Evolutionary conservation across 1,140 invertebrate species (phyloP), one percentile per base, ranked within the genome.

Genomic region (Macrobrachium nipponense): DNA sequence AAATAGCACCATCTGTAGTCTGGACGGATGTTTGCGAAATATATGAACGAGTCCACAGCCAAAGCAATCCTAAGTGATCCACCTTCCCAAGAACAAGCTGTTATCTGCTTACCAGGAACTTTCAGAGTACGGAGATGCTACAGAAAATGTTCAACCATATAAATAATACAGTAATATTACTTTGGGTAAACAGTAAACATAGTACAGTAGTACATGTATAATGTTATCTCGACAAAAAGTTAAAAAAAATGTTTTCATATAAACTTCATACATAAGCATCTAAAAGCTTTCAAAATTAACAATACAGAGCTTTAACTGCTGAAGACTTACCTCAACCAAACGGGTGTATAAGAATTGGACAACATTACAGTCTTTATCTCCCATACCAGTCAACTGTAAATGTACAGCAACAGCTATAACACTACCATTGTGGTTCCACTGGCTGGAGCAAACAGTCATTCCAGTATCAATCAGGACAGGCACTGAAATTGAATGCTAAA

Each of bases 1-100:
- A 98, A 99, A 90, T 96, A 99, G 15, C 96, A 96, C 95, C 98
- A 98, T 90, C 97, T 97, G 91, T 99, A 99, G 90, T 97, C 95
- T 0, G 96, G 96, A 72, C 97, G 94, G n/a, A 99, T 96, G 90
- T 98, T 99, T 0, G 98, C 98, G 92, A 99, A 99, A 91, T 98
- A 99, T 89, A 99, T 97, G 89, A 96, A 97, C 0, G 96, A 97
- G 91, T 99, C 98, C 0, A 99, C 95, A 0, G 97, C 96, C 61
- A 99, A 92, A 15, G 97, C 97, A 5, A 99, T 94, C 44, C 98
- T 92, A 4, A 99, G 91, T 0, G 97, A 98, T 81, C 95, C 94
- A 7, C 96, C 96, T 91, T 99, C 98, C 98, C 98, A 99, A 0
- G 95, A 95, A 88, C 96, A 95, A 0, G 95, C 95, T 15, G 94